These are phyloP conservation scores for Hypercompe scribonia DNA, from an alignment of 2,888 invertebrate species.

Conservation along the genomic window DNA sequence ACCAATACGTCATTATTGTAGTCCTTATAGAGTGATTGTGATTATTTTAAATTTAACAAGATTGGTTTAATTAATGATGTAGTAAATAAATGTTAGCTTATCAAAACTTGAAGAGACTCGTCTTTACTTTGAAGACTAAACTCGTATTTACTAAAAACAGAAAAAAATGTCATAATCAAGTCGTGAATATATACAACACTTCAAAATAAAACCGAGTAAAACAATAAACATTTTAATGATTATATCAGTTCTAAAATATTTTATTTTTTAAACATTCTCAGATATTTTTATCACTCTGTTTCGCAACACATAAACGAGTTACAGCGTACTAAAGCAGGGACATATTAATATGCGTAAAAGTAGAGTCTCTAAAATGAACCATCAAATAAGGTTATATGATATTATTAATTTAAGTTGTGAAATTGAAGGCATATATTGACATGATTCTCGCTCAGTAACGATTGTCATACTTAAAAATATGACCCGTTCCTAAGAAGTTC, in stretches of 20 bases:
- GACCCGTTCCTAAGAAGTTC: too few relatives aligned
- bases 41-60: neutral
- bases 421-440: neutral
- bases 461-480: neutral
- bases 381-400: slow-evolving; percentile 21
- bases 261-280: slow-evolving; percentile 28
- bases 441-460: neutral
- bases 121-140: neutral
- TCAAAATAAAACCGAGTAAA: slow-evolving; percentile 11
- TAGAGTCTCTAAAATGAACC: slow-evolving; percentile 25
- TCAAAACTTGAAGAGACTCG: neutral
- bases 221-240: slow-evolving; percentile 32
- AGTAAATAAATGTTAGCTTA: neutral
- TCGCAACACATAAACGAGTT: slow-evolving; percentile 38
- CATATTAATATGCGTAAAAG: slow-evolving; percentile 45
- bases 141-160: neutral
- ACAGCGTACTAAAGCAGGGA: slow-evolving; percentile 29
- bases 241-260: slow-evolving; percentile 35
- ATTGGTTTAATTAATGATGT: neutral
- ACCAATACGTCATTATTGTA: too few relatives aligned
- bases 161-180: slow-evolving; percentile 4
- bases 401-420: slow-evolving; percentile 16
- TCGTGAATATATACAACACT: slow-evolving; percentile 6
- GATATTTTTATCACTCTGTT: slow-evolving; percentile 36
- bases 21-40: neutral